Base-by-base conservation (phyloP, 53 echinoderm and acorn worm genomes). In the Stichopus horrens region DNA sequence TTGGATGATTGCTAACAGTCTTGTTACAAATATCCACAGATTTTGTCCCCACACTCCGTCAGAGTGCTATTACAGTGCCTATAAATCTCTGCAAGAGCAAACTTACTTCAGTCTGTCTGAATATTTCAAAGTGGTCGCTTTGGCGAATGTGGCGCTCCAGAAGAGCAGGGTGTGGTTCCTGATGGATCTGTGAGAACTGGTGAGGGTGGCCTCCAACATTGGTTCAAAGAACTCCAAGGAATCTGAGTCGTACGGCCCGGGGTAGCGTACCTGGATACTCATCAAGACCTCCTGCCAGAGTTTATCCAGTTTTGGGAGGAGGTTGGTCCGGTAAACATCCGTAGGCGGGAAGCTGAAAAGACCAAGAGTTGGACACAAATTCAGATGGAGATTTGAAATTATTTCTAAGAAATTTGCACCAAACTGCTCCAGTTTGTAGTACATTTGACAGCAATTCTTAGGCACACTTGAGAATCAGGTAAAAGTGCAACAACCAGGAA, bases 71-170 rank as follows among this genome's bases (percentile, higher is more conserved):
- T 37, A 37, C 37, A 2, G 37, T 37, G 37, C 37, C 37, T 37
- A 37, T 37, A 37, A 37, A 13, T 63, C 71, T 71, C 6, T 71
- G 19, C 71, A 71, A 63, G 10, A 7, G 19, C 19, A 2, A 53
- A 93, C 94, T 94, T 90, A 99, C 99, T 89, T 93, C 63, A 99
- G 75, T 52, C 65, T 4, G 0, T 96, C 93, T 1, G 94, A 92
- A 86, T 99, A 99, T n/a, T 94, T 90, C 78, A 99, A 75, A 4
- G 82, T 13, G 8, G 91, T 90, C 10, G 84, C 87, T 14, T 89
- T 93, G 22, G 93, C 94, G 91, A 99, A 98, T 0, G 99, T 96
- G 5, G 94, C 91, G 8, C 90, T 99, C 99, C 96, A 99, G 83
- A 96, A 99, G 19, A 99, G 86, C 55, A 96, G 63, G 7, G 93